Percentiles rank a stretch among this genome's conserved stretches.
Conservation (phyloP, 2,888 invertebrate species). For the Micropterix aruncella region DNA sequence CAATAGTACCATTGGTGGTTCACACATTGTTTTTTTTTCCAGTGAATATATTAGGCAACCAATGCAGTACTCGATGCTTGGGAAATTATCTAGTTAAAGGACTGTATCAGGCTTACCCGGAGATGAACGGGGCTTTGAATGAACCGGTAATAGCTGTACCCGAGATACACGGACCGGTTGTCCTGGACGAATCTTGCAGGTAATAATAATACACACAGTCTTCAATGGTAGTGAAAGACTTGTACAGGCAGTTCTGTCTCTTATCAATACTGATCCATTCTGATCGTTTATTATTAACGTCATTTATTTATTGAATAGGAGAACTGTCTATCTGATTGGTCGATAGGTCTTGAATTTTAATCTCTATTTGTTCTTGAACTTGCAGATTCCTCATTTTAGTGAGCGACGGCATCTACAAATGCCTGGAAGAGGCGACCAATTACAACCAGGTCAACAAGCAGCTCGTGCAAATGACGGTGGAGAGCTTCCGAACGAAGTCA, state of each 20-base stretch:
- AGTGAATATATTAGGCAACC: slow-evolving; percentile 46
- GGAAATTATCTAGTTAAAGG: slow-evolving; percentile 83
- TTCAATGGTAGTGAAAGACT: too few relatives aligned
- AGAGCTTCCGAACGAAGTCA: slow-evolving; percentile 67
- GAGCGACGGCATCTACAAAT: slow-evolving; percentile 74
- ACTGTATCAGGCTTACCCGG: slow-evolving; percentile 70
- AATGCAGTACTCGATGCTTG: slow-evolving; percentile 70
- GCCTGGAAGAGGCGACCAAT: slow-evolving; percentile 61
- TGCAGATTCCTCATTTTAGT: slow-evolving; percentile 66
- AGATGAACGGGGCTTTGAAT: slow-evolving; percentile 47
- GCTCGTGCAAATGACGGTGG: slow-evolving; percentile 64
- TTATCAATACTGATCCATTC: too few relatives aligned
- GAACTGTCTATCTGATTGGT: too few relatives aligned
- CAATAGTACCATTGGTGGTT: too few relatives aligned
- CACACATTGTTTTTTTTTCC: too few relatives aligned
- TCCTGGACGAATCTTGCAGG: slow-evolving; percentile 64
- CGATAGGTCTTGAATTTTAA: too few relatives aligned
- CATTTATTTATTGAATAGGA: too few relatives aligned
- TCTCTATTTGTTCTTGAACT: too few relatives aligned
- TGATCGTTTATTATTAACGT: too few relatives aligned
- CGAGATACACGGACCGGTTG: slow-evolving; percentile 69
- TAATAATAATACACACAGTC: slow-evolving; percentile 14
- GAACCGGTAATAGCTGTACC: slow-evolving; percentile 79
- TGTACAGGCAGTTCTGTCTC: too few relatives aligned
- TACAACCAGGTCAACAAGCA: slow-evolving; percentile 70